Conservation (phyloP, 2,113 vertebrate genomes). For the Thamnaconus septentrionalis region DNA sequence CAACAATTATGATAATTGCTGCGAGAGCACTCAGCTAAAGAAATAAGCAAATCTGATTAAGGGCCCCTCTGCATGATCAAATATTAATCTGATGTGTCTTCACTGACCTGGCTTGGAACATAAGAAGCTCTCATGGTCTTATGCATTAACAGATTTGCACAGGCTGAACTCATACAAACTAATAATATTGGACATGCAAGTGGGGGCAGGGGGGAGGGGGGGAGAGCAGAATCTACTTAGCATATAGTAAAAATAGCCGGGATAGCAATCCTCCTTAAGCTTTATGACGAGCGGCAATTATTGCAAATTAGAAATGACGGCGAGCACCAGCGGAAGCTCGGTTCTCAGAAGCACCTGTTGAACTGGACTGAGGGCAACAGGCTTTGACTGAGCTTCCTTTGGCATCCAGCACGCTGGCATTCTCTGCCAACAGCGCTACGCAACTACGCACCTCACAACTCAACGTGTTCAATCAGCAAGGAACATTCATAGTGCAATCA, state of each 20-base stretch:
- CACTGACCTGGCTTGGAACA: slow-evolving; percentile 84
- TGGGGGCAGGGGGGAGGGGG: slow-evolving; percentile 75
- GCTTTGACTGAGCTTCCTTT: not conserved
- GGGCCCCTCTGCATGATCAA: slow-evolving; percentile 93
- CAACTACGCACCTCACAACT: no score
- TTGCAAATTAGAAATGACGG: slow-evolving; percentile 56
- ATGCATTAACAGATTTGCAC: slow-evolving; percentile 94
- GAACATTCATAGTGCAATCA: no score
- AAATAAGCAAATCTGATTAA: slow-evolving; percentile 97
- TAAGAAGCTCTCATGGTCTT: slow-evolving; percentile 94
- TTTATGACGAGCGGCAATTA: slow-evolving; percentile 64
- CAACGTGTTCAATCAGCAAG: no score
- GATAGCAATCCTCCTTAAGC: slow-evolving; percentile 63
- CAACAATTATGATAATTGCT: slow-evolving; percentile 99
- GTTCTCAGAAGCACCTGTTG: slow-evolving; percentile 67
- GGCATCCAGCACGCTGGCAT: not conserved
- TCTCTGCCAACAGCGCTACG: no score
- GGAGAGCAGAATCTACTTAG: slow-evolving; percentile 90
- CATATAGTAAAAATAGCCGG: slow-evolving; percentile 79
- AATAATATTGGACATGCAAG: slow-evolving; percentile 88
- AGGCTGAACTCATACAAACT: slow-evolving; percentile 88
- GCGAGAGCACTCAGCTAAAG: slow-evolving; percentile 85
- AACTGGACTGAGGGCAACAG: slow-evolving; percentile 31
- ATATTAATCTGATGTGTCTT: slow-evolving; percentile 97
- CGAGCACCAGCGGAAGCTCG: slow-evolving; percentile 46